Percentiles rank a stretch among this genome's conserved stretches.
Conservation (phyloP, 1,140 invertebrate genomes). For the Aradophagus sp. region DNA sequence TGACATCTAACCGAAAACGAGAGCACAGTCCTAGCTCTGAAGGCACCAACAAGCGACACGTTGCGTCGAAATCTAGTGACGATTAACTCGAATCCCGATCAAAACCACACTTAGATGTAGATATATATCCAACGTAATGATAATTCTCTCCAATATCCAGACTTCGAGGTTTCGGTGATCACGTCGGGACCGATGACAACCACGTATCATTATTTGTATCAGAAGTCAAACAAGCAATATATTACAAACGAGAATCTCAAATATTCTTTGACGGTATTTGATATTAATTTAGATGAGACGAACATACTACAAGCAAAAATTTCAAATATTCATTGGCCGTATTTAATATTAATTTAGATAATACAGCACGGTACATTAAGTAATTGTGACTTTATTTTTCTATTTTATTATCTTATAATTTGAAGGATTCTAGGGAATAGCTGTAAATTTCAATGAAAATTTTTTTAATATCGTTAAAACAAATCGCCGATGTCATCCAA, state of each 20-base stretch:
- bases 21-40: conserved; percentile 64
- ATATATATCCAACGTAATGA: conserved; percentile 27
- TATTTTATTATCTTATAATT: too few relatives aligned
- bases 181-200: conserved; percentile 5
- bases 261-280: conserved; percentile 25
- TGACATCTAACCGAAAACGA: conserved; percentile 61
- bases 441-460: too few relatives aligned
- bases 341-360: too few relatives aligned
- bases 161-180: not conserved
- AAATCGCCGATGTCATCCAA: too few relatives aligned
- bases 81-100: conserved; percentile 40
- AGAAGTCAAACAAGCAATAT: conserved; percentile 12
- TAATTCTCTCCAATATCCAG: conserved; percentile 5
- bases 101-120: conserved; percentile 41
- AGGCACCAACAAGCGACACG: conserved; percentile 63
- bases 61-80: conserved; percentile 56
- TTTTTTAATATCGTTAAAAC: too few relatives aligned
- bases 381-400: too few relatives aligned
- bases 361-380: too few relatives aligned
- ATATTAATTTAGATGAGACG: conserved; percentile 32
- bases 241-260: conserved; percentile 9
- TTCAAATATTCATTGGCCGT: too few relatives aligned
- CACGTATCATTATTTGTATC: conserved; percentile 1
- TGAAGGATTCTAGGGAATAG: too few relatives aligned
- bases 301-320: too few relatives aligned